Evolutionary conservation across 53 echinoderm and acorn worm genomes (phyloP), one percentile per base, ranked within the genome.

Genomic region (Luidia sarsii): DNA sequence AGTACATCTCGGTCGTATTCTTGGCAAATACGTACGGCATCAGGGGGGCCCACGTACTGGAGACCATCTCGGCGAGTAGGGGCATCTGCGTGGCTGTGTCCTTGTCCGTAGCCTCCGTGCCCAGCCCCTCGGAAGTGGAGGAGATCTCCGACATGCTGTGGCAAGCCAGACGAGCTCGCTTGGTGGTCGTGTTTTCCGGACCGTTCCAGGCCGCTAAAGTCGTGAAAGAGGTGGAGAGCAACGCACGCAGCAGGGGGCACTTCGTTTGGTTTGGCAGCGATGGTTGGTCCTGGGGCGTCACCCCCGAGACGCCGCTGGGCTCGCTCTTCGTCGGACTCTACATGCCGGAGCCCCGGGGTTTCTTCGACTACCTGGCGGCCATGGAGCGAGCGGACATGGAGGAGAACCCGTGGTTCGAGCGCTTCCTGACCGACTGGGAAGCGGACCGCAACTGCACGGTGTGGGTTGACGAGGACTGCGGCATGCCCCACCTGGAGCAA

Each of bases 1-100:
- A 72, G 24, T 84, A 84, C 30, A 46, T 84, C 31, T 67, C 67
- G 11, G 35, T 80, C 65, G 37, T 80, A 6, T 80, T 65, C 37
- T 39, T 50, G 23, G 80, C 80, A 7, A 53, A 80, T 28, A 80
- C 80, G 18, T 80, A 80, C 37, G 80, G 80, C n/a, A 80, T 80
- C 24, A 65, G 65, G 2, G 80, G 50, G 7, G 64, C 80, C 21
- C 80, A 80, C 22, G 80, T 65, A 23, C 52, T 80, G 18, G 65
- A 48, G 37, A 50, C 23, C 1, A 50, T 65, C 2, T 65, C 80
- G 15, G 65, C 34, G 52, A 51, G 24, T 24, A 33, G 66, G 23
- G 80, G 80, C 27, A 50, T 80, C 29, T 80, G 80, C 33, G 65
- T 80, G 24, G 80, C 80, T 25, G 23, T 65, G 13, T 80, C 61